Evolutionary conservation across 2,888 invertebrate species (phyloP), one percentile per base, ranked within the genome.

Genomic region (Hylaea fasciaria): DNA sequence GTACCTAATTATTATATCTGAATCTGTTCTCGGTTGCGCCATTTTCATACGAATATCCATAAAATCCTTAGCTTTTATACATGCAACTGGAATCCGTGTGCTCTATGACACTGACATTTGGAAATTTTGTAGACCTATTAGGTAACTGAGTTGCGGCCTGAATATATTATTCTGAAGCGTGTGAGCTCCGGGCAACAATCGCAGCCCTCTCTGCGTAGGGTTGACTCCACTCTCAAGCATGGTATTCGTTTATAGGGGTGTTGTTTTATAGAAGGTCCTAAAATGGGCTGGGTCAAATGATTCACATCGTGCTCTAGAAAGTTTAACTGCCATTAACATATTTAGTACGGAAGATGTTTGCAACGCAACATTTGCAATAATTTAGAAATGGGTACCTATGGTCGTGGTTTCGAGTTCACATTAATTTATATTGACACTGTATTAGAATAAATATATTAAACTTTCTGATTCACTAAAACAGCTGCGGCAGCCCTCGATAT

Each of bases 101-200:
- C 12, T n/a, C 5, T n/a, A 14, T 58, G 65, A 48, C 58, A 59
- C 60, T 58, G 65, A 48, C 58, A 59, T 60, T 65, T 63, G 49
- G 62, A 66, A 73, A 71, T 71, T 73, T 72, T 66, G 67, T 71
- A 73, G 72, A 69, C 73, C 35, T 43, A 49, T 73, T 69, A 70
- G 61, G 69, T 71, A 70, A 73, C 74, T 45, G 35, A 54, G 57
- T 54, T 57, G 45, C 64, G 68, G 65, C 66, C 68, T 72, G 75
- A 76, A 78, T 78, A 77, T 73, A 77, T 77, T 71, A 77, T 75
- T 67, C 62, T 53, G 64, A 67, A 72, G 65, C 56, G 61, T 72
- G 69, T 65, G 65, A 64, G 69, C 59, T 58, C 61, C 55, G 61
- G 65, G 66, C 70, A 66, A 69, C 64, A 51, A 49, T 61, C 47